These are phyloP conservation scores for Caenorhabditis sp. DNA, from an alignment of 2,888 invertebrate species.

Conservation along the genomic window DNA sequence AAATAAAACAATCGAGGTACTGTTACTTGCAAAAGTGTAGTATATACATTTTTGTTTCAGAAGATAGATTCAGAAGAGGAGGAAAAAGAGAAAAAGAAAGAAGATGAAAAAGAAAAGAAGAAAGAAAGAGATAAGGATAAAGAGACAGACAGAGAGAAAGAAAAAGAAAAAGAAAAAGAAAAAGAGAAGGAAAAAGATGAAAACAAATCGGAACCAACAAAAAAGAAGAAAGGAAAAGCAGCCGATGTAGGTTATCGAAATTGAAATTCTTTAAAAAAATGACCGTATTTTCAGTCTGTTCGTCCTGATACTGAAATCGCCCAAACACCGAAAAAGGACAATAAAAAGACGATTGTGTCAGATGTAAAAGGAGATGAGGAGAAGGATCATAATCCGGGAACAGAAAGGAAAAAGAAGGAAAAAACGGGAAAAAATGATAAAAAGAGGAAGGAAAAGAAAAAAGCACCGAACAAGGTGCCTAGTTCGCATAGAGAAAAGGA, in stretches of 20 bases:
- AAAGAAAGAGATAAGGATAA: background rate
- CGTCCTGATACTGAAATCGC: background rate
- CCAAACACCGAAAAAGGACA: background rate
- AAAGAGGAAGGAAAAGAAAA: background rate
- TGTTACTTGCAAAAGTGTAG: too few relatives aligned
- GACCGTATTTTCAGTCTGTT: background rate
- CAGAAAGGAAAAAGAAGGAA: background rate
- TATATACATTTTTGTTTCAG: background rate
- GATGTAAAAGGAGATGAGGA: background rate
- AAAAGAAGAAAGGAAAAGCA: constrained; percentile 2
- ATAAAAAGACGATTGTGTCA: background rate
- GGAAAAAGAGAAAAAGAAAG: constrained; percentile 3
- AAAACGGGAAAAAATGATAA: background rate
- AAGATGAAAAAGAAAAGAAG: background rate
- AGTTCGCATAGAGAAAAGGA: background rate
- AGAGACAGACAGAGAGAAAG: constrained; percentile 10
- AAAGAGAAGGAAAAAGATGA: constrained; percentile 2
- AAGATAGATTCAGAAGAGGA: background rate
- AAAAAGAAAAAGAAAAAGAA: constrained; percentile 8
- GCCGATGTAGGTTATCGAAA: too few relatives aligned
- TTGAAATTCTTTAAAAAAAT: too few relatives aligned
- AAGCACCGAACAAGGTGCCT: background rate
- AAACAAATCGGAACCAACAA: background rate
- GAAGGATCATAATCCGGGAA: background rate
- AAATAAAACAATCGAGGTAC: background rate